Evolutionary conservation across 37 sponge, comb jelly and placozoan genomes (phyloP), one percentile per base, ranked within the genome.

Genomic region (Ianthella basta): DNA sequence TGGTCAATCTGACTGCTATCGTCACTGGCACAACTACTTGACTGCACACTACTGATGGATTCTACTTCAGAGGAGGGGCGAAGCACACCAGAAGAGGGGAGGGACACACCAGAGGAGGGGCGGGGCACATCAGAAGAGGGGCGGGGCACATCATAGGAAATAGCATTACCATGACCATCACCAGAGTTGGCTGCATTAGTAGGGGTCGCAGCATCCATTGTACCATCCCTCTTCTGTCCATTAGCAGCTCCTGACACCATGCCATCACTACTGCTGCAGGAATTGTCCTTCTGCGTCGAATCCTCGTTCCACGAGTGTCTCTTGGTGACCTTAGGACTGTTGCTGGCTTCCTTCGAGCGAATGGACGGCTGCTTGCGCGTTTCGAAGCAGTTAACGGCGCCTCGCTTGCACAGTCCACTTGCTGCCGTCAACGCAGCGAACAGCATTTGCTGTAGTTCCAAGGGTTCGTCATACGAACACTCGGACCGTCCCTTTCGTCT

Each of bases 301-400:
- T 18, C 16, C 18, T 56, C 15, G 18, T 56, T 19, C 8, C 32
- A 29, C 10, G 73, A 72, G 39, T 34, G 39, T 20, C 73, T 15
- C 19, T 37, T 72, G 19, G 73, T 8, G 27, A 30, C 12, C 12
- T 12, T 16, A 21, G 6, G 6, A 10, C 29, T 20, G 12, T 16
- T 8, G 66, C 85, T 50, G 39, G 56, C 60, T 89, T 81, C 74
- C 14, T 64, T 64, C 20, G 27, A 24, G 20, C 66, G 14, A 8
- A 29, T 8, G 19, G 73, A 15, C 8, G 40, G 73, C 8, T 19
- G 73, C 38, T 19, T 33, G 20, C 19, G 8, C 19, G 73, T 72
- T 13, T 72, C 73, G 40, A 72, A 72, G 19, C 73, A 72, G 36
- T 33, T 40, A 14, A 72, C 8, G 38, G 73, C 73, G 13, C 73